Evolutionary conservation across 2,113 vertebrate genomes (phyloP).

Genomic region (Tragulus kanchil): DNA sequence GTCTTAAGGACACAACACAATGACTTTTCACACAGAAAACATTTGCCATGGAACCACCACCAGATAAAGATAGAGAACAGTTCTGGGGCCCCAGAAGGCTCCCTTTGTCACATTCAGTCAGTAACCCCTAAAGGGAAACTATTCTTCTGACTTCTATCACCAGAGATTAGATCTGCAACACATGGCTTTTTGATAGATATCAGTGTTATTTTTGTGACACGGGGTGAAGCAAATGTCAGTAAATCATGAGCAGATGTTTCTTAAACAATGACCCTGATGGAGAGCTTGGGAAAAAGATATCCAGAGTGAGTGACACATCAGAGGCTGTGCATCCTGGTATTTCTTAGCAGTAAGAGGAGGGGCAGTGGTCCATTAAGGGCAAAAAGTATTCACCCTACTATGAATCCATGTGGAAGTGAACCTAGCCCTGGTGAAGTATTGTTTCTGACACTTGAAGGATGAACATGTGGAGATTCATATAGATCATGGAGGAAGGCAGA

Average conservation of each 20-base stretch:
- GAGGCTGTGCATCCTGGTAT: background rate
- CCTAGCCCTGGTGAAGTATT: background rate
- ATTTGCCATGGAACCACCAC: background rate
- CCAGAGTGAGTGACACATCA: background rate
- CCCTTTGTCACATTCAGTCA: background rate
- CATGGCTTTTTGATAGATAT: background rate
- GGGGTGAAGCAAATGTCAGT: background rate
- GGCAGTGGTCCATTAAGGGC: background rate
- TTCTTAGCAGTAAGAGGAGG: background rate
- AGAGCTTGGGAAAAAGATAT: background rate
- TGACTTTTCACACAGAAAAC: background rate
- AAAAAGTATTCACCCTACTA: background rate
- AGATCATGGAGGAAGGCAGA: slow-evolving; percentile 15
- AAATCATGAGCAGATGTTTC: background rate
- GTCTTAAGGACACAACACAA: background rate
- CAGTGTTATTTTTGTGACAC: background rate
- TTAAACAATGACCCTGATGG: background rate
- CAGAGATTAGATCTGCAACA: slow-evolving; percentile 1
- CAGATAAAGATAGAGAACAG: background rate
- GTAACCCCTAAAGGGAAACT: background rate
- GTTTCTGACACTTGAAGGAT: background rate
- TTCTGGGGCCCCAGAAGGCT: background rate
- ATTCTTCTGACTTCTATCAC: background rate
- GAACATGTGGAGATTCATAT: background rate
- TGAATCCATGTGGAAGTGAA: background rate